Base-by-base conservation (phyloP, 1,140 invertebrate genomes). In the Chionoecetes opilio region DNA sequence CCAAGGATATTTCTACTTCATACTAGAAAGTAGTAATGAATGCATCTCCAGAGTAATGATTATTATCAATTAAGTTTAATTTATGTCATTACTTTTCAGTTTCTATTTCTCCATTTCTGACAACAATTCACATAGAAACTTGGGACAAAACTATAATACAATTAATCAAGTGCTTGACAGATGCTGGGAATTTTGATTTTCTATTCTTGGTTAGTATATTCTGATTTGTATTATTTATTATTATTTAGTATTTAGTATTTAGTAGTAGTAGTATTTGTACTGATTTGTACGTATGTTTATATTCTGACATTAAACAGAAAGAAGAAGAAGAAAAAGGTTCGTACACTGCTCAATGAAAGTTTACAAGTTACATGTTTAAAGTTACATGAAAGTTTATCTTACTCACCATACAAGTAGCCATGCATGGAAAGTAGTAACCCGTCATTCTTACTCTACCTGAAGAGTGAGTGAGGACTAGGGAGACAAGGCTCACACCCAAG, bases 391-490 rank as follows among this genome's bases (percentile, higher is more conserved):
- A 38, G 85, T 14, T 38, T 87, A 90, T 38, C 2, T 90, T 21
- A 53, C 38, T 46, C 14, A 41, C 14, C 31, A 32, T 34, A 88
- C 26, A 75, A 82, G 84, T 75, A 85, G 11, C 6, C 91, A 92
- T 92, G 91, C 91, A 37, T 31, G 8, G 75, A 84, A n/a, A 92
- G 0, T 75, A 9, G 34, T 11, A 34, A 84, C 26, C 38, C 34
- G 6, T 92, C 17, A 84, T 87, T 87, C n/a, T 32, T 92, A 92
- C 91, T 41, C 91, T 92, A 92, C 91, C 91, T 92, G n/a, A 38
- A 38, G 38, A 75, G 35, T 75, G 38, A 75, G 35, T 75, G 53
- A 82, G 82, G 34, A 34, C 34, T 92, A 92, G 32, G 38, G 91
- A 87, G 85, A 87, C 34, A 87, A 34, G 41, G 91, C 21, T 92